Evolutionary conservation across 2,113 vertebrate genomes (phyloP).

Genomic region (Acanthisitta chloris): DNA sequence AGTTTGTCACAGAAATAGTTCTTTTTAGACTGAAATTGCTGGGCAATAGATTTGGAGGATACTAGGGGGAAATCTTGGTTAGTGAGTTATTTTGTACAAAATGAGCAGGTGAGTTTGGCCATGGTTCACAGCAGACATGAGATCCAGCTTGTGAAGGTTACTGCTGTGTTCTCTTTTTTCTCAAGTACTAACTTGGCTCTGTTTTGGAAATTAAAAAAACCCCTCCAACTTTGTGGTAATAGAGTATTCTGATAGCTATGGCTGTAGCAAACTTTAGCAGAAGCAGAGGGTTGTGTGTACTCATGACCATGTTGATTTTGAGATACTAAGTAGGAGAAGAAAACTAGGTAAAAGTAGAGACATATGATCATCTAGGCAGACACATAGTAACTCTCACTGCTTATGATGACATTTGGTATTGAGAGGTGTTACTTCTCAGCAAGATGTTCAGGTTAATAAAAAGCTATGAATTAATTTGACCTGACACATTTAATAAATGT

Average conservation of each 20-base stretch:
- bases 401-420: neutral
- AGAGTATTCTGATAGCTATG: neutral
- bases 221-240: neutral
- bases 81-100: neutral
- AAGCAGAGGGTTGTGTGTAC: neutral
- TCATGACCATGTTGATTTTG: neutral
- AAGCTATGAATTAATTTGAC: neutral
- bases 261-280: neutral
- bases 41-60: neutral
- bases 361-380: neutral
- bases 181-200: neutral
- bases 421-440: neutral
- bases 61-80: neutral
- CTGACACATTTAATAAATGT: neutral
- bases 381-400: neutral
- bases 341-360: neutral
- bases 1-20: neutral
- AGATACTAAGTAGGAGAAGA: neutral
- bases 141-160: neutral
- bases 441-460: neutral
- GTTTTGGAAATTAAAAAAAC: neutral
- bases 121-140: neutral
- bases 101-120: neutral
- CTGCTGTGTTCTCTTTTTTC: neutral
- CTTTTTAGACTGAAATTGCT: neutral